A percentile compares a stretch with the other conserved stretches of the same genome.
phyloP scores from a whole-genome alignment of 2,888 invertebrate species.

The Agrotis puta region DNA sequence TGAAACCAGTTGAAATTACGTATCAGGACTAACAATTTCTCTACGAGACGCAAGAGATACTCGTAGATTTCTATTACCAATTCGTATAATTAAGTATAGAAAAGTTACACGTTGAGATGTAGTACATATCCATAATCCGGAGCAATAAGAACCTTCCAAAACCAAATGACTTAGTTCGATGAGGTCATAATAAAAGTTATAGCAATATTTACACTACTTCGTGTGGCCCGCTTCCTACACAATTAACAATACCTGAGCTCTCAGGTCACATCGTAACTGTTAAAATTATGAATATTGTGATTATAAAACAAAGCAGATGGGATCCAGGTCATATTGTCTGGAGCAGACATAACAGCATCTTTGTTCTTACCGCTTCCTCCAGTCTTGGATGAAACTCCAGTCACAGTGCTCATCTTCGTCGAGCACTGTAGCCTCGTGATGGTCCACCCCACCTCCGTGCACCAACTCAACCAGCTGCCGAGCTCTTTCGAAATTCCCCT shows the following conservation, averaged over 20 bases:
- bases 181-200: constrained; percentile 40
- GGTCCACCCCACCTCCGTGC: constrained; percentile 84
- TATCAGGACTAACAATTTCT: constrained; percentile 42
- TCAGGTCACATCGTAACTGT: constrained; percentile 77
- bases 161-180: constrained; percentile 49
- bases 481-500: constrained; percentile 92
- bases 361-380: constrained; percentile 92
- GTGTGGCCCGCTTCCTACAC: constrained; percentile 76
- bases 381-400: constrained; percentile 94
- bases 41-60: constrained; percentile 10
- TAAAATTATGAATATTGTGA: constrained; percentile 72
- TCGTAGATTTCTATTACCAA: constrained; percentile 32
- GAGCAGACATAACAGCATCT: constrained; percentile 67
- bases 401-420: constrained; percentile 91
- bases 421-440: constrained; percentile 86
- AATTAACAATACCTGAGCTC: constrained; percentile 76
- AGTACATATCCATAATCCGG: not conserved
- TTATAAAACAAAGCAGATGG: constrained; percentile 76
- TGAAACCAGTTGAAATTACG: constrained; percentile 43
- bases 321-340: constrained; percentile 76
- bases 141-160: constrained; percentile 12
- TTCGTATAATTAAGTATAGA: constrained; percentile 5
- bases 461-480: constrained; percentile 92
- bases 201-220: constrained; percentile 52
- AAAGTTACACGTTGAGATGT: not conserved